Percentiles rank a stretch among this genome's conserved stretches.
Evolutionary conservation across 2,888 invertebrate species (phyloP).

Genomic region (Melinaea menophilus): DNA sequence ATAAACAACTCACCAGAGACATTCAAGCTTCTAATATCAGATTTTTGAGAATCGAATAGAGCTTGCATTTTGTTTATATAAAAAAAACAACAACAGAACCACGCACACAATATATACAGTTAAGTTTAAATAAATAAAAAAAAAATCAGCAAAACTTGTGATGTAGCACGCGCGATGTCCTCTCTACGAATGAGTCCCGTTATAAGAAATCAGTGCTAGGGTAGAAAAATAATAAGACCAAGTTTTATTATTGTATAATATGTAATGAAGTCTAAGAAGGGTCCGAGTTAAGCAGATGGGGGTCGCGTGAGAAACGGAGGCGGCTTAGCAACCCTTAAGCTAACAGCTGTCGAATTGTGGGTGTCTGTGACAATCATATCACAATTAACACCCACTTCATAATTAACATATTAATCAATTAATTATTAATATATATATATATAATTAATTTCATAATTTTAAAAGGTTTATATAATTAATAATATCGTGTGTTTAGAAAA

Average conservation of each 20-base stretch:
- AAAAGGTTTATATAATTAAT: no score
- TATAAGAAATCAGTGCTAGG: slow-evolving; percentile 51
- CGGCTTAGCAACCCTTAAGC: slow-evolving; percentile 35
- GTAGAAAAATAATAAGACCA: slow-evolving; percentile 47
- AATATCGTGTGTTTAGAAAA: no score
- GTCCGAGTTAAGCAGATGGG: slow-evolving; percentile 50
- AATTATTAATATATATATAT: no score
- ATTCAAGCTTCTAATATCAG: slow-evolving; percentile 35
- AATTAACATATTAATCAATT: no score
- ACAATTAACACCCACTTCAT: background rate
- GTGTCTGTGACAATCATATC: slow-evolving; percentile 25
- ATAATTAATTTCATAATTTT: no score
- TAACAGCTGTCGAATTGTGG: slow-evolving; percentile 37
- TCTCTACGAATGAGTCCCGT: slow-evolving; percentile 51
- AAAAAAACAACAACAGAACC: slow-evolving; percentile 3
- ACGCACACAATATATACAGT: slow-evolving; percentile 2
- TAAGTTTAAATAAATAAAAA: slow-evolving; percentile 6
- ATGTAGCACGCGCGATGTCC: slow-evolving; percentile 41
- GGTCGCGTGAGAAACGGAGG: slow-evolving; percentile 57
- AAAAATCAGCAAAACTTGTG: slow-evolving; percentile 22
- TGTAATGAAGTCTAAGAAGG: slow-evolving; percentile 48
- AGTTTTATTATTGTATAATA: slow-evolving; percentile 44
- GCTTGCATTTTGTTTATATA: slow-evolving; percentile 35
- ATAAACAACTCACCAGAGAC: slow-evolving; percentile 37
- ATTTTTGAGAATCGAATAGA: slow-evolving; percentile 38